Conservation (phyloP, 2,113 vertebrate species). For the Anas platyrhynchos region DNA sequence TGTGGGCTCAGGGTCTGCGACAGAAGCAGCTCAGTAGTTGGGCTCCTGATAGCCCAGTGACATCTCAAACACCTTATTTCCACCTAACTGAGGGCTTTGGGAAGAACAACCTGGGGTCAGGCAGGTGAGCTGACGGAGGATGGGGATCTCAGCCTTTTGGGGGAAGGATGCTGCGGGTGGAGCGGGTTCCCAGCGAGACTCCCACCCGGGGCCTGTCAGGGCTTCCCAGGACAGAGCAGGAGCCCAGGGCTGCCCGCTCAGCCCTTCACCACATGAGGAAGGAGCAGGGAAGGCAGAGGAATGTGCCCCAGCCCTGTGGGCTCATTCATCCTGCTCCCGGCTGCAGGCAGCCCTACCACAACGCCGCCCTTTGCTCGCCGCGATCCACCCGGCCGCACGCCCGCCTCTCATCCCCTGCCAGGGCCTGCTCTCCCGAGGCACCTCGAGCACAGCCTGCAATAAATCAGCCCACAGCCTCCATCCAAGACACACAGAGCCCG, state of each 20-base stretch:
- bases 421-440: neutral
- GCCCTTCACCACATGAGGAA: neutral
- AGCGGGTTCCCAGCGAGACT: fast-evolving
- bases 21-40: neutral
- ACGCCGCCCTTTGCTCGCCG: neutral
- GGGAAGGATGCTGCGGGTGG: neutral
- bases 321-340: neutral
- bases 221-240: neutral
- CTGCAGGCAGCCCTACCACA: slow-evolving; percentile 15
- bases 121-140: fast-evolving
- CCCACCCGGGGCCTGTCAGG: fast-evolving
- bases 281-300: neutral
- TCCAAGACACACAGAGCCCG: slow-evolving; percentile 23
- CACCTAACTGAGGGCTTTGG: neutral
- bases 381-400: neutral
- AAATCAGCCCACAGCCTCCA: slow-evolving; percentile 46
- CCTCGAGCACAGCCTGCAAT: slow-evolving; percentile 14
- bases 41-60: neutral
- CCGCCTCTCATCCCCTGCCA: slow-evolving; percentile 57
- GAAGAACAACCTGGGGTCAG: neutral
- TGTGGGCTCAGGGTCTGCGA: neutral
- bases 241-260: neutral
- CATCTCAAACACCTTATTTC: neutral
- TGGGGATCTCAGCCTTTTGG: neutral
- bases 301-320: neutral